Conservation (phyloP, 2,797 vertebrate species). For the Hybognathus amarus region DNA sequence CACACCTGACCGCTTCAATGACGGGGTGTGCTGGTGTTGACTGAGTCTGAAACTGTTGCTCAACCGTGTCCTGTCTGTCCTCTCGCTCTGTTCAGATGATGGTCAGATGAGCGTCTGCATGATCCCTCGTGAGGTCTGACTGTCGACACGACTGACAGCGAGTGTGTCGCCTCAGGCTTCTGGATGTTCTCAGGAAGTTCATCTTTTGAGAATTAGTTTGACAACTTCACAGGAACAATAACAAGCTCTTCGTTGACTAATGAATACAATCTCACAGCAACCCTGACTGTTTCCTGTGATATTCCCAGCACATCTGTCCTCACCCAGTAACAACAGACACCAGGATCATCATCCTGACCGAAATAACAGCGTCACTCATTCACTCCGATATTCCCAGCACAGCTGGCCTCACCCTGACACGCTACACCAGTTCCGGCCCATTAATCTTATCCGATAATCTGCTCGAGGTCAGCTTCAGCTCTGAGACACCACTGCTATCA, state of each 20-base stretch:
- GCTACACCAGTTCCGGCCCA: too few species aligned
- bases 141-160: neutral
- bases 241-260: fast-evolving
- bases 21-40: neutral
- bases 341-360: too few species aligned
- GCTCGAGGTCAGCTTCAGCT: too few species aligned
- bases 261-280: neutral
- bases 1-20: neutral
- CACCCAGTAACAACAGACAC: too few species aligned
- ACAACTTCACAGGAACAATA: neutral
- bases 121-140: neutral
- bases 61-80: neutral
- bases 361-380: too few species aligned
- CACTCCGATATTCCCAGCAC: too few species aligned
- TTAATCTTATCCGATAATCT: too few species aligned
- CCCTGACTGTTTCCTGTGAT: neutral
- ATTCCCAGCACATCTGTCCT: too few species aligned
- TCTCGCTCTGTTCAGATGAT: neutral
- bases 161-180: neutral
- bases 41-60: neutral
- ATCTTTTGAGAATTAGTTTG: neutral
- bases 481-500: too few species aligned
- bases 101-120: neutral
- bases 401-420: too few species aligned
- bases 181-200: neutral